Conservation (phyloP, 2,797 vertebrate species). For the Hylomyscus alleni region DNA sequence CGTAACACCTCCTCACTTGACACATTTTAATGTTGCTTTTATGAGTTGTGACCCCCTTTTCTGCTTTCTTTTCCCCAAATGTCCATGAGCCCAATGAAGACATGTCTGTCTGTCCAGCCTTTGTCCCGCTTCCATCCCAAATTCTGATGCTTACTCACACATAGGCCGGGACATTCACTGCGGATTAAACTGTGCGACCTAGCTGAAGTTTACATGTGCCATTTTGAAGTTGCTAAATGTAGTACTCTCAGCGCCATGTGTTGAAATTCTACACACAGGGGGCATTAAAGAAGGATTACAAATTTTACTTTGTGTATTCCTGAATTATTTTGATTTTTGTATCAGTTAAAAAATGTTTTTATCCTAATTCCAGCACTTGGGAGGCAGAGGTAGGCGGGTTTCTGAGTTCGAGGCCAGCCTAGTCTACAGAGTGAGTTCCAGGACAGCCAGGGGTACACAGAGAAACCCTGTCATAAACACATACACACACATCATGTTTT, state of each 20-base stretch:
- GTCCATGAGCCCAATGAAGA: background rate
- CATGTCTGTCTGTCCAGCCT: background rate
- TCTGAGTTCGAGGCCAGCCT: too few relatives aligned
- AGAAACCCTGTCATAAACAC: too few relatives aligned
- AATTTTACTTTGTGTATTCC: background rate
- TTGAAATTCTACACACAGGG: background rate
- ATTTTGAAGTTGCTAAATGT: slow-evolving; percentile 2
- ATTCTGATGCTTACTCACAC: background rate
- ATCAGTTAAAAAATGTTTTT: background rate
- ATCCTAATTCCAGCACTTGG: too few relatives aligned
- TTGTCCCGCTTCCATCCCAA: background rate
- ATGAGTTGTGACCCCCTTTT: background rate
- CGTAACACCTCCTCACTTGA: background rate
- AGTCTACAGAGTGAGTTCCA: too few relatives aligned
- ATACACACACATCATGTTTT: background rate
- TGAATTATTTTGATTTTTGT: slow-evolving; percentile 10
- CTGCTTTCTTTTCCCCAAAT: background rate
- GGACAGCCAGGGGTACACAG: too few relatives aligned
- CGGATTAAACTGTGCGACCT: background rate
- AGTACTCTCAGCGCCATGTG: background rate
- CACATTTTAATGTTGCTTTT: background rate
- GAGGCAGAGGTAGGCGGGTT: too few relatives aligned
- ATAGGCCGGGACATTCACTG: background rate
- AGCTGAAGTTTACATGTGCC: background rate
- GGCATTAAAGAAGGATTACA: background rate